A percentile compares a stretch with the other conserved stretches of the same genome.
Conservation (phyloP, 2,113 vertebrate species). For the Anas platyrhynchos region DNA sequence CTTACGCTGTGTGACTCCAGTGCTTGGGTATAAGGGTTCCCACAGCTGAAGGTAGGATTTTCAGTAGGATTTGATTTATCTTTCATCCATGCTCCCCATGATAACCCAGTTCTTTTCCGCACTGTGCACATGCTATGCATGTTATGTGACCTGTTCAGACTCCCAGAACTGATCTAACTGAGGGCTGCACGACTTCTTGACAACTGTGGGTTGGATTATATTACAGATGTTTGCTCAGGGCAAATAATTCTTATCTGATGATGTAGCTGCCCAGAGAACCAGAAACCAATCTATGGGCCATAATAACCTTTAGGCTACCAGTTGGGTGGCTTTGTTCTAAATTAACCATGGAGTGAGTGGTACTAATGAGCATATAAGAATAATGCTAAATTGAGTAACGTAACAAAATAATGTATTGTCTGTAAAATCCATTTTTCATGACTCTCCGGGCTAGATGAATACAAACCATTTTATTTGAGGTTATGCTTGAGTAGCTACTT, state of each 20-base stretch:
- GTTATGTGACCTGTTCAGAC: background rate
- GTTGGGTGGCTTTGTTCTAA: slow-evolving; percentile 3
- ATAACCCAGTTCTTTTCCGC: background rate
- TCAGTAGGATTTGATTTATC: background rate
- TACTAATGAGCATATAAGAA: background rate
- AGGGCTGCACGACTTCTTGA: background rate
- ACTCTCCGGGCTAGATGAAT: background rate
- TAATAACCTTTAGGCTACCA: background rate
- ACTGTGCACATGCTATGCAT: background rate
- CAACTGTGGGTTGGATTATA: background rate
- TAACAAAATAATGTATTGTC: background rate
- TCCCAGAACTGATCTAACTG: background rate
- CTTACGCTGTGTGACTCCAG: background rate
- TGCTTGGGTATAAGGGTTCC: background rate
- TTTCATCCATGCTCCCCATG: background rate
- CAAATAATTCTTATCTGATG: slow-evolving; percentile 1
- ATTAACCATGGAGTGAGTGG: background rate
- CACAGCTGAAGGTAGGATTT: background rate
- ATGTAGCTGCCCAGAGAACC: background rate
- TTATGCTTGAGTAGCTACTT: background rate
- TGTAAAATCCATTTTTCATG: background rate
- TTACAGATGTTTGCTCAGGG: background rate
- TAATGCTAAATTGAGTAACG: background rate
- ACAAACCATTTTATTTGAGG: background rate
- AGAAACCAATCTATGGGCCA: background rate